Evolutionary conservation across 2,888 invertebrate genomes (phyloP), one percentile per base, ranked within the genome.

Genomic region (Galerucella pusilla): DNA sequence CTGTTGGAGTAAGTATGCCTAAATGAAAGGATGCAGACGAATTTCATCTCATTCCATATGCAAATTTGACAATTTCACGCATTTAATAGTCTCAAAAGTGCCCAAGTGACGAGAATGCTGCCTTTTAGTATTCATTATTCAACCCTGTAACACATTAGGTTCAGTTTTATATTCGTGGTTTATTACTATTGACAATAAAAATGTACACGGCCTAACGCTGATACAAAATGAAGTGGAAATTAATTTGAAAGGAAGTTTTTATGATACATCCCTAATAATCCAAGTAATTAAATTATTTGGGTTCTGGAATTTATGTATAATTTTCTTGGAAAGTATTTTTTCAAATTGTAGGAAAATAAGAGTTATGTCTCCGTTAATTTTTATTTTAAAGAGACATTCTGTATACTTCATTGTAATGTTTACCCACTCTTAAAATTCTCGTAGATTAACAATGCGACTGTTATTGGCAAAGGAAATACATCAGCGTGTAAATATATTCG

Each of bases 41-140:
- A 74, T 70, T 74, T 74, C 69, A 70, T 66, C 60, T 74, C 73
- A 74, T 74, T 68, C 42, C 66, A 70, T 64, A 74, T 74, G 74
- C 74, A 70, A 70, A 65, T 65, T 52, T 60, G 64, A 42, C 69
- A 20, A 64, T 65, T 65, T 68, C 57, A 28, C 75, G 46, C 67
- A 61, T 71, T 75, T 75, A 75, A 71, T 75, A 74, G 71, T 71
- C 68, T 68, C 64, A 71, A 71, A 67, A 75, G 70, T 70, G 52
- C 70, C 52, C 35, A 64, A 70, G 63, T 63, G 70, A 49, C 49
- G 69, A 69, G 60, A 46, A 46, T 28, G 46, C 52, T 16, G 42
- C 46, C 46, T 60, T 69, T 72, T 65, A 68, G 64, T 75, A 75
- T 71, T 68, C 75, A 72, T 72, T 71, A 72, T 72, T 75, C 68